Evolutionary conservation across 2,113 vertebrate species (phyloP).

Genomic region (Leucosticte australis): DNA sequence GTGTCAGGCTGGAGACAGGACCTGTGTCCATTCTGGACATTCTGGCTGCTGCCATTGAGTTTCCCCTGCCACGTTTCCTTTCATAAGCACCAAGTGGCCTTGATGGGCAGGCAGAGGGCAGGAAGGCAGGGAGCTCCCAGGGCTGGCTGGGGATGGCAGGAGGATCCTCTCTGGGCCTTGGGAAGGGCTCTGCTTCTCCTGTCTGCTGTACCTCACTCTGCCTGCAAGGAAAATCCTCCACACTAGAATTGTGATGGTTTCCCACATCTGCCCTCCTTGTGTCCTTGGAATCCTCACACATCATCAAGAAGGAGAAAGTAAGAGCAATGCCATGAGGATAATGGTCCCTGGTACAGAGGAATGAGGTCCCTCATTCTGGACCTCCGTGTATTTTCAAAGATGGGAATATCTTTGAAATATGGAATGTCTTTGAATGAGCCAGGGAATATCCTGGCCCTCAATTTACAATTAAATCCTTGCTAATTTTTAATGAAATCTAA

Average conservation of each 20-base stretch:
- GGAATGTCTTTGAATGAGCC: neutral
- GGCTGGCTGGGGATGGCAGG: neutral
- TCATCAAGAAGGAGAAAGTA: neutral
- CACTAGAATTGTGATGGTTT: neutral
- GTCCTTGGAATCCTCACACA: neutral
- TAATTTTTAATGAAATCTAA: neutral
- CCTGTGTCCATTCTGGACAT: neutral
- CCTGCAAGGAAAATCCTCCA: neutral
- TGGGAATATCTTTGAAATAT: neutral
- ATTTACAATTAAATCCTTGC: neutral
- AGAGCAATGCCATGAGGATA: neutral
- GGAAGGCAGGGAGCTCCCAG: neutral
- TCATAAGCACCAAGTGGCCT: neutral
- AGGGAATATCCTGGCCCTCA: neutral
- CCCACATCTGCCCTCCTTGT: neutral
- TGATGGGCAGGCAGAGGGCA: neutral
- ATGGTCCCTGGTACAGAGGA: neutral
- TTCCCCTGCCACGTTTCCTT: rapidly evolving
- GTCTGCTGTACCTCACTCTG: neutral
- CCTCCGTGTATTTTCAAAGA: neutral
- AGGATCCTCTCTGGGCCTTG: neutral
- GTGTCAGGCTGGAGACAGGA: neutral
- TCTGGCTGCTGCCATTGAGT: neutral
- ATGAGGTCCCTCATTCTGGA: neutral
- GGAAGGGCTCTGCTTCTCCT: neutral